Base-by-base conservation (phyloP, 2,113 vertebrate genomes). In the Proteles cristata region DNA sequence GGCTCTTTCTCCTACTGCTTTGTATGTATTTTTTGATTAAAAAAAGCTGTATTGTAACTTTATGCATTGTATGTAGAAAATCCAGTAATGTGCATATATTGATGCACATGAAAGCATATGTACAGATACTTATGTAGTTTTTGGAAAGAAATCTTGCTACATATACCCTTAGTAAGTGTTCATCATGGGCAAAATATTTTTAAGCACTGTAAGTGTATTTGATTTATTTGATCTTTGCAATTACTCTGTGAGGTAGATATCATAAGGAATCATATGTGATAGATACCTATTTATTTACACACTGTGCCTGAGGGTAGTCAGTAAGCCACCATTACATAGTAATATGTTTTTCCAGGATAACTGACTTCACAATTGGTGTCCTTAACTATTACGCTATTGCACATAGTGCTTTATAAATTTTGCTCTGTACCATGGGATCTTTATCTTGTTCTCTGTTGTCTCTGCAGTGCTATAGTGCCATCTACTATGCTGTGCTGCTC, bases 381-480 rank as follows among this genome's bases (percentile, higher is more conserved):
- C 7, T 76, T 82, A 82, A 50, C 48, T 4, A 53, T 23, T 63
- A 31, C 12, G 19, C 16, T n/a, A 16, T 4, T 48, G 1, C 25
- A 65, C 11, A 35, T 74, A 17, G 6, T 21, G 82, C 28, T 43
- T 71, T 53, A 43, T 65, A 8, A 50, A 17, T 12, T 71, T 65
- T 81, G 26, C 63, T 33, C 9, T 17, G 7, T 14, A 17, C 68
- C 31, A 0, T 17, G 19, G 23, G 5, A 8, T 21, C 6, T 74
- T 35, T 16, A 26, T 77, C 43, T 28, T 65, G 7, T 43, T 71
- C 58, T 95, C 28, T 26, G 9, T 33, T 55, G 1, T 63, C 69
- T 50, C 9, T 11, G 11, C 0, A 61, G 45, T 28, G 8, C 5
- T 39, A 17, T 3, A 3, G 19, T 33, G 16, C 7, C 2, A 3